Base-by-base conservation (phyloP, 2,888 invertebrate species). In the Scotopteryx bipunctaria region DNA sequence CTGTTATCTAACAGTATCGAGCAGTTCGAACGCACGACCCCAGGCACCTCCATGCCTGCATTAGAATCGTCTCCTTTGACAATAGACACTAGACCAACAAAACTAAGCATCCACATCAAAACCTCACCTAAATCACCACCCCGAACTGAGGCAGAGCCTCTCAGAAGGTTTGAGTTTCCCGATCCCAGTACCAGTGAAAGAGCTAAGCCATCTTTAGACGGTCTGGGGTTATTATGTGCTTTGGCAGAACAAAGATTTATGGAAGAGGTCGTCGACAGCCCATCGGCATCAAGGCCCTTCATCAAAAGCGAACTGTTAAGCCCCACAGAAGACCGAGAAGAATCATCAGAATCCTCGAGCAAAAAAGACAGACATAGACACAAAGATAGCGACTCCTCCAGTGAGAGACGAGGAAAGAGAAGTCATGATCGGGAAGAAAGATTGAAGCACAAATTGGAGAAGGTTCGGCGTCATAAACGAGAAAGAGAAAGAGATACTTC, bases 1-100 rank as follows among this genome's bases (percentile, higher is more conserved):
- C 81, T 97, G 29, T 78, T 97, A 15, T 96, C 96, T 0, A 96
- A 96, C 69, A 96, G 96, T 73, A 96, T 97, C 53, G 95, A 95
- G 47, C 95, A 95, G 66, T 94, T 94, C 63, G 94, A 94, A 69
- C 92, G 92, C 43, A 86, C 87, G 0, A 87, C 83, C 31, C 78
- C 91, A 9, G 76, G 81, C 8, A 80, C 73, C 21, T 77, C 71
- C 52, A 80, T 84, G 79, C 83, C 90, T 1, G 54, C 59, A 2
- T 59, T 86, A 50, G 88, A 88, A 9, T 69, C 81, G 0, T 51
- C 61, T 1, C 81, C 87, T 0, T 56, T 86, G 16, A 87, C 84
- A 1, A 66, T 89, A 2, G 91, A 90, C 37, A 90, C 91, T 0
- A 83, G 91, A 21, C 69, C 78, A 0, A 71, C 84, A 0, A 89